phyloP scores from a whole-genome alignment of 2,113 vertebrate species.

The Gnathonemus echidnorhynchus region DNA sequence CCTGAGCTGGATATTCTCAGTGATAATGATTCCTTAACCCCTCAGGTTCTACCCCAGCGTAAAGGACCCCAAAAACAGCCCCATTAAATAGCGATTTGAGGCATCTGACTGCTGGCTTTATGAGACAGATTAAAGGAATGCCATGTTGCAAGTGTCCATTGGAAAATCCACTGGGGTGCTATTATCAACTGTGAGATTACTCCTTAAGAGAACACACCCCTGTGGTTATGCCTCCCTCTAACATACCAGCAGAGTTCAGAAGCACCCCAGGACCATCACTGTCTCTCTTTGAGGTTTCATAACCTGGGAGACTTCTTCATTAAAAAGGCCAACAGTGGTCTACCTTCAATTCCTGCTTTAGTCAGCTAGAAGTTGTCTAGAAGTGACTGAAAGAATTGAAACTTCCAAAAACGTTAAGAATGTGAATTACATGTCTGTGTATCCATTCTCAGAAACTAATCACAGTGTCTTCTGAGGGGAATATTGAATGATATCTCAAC shows the following conservation, averaged over 20 bases:
- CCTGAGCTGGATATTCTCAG: neutral
- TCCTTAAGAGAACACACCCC: neutral
- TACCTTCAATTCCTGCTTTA: neutral
- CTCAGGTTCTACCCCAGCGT: neutral
- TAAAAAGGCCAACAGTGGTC: neutral
- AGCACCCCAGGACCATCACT: neutral
- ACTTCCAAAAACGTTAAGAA: neutral
- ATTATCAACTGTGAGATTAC: neutral
- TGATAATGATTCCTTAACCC: neutral
- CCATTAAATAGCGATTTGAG: neutral
- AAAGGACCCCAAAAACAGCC: neutral
- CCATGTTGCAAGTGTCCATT: neutral
- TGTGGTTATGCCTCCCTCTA: neutral
- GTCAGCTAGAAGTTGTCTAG: neutral
- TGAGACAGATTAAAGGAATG: neutral
- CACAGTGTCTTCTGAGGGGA: neutral
- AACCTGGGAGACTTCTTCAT: neutral
- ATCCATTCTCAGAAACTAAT: neutral
- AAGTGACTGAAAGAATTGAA: neutral
- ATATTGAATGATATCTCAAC: neutral
- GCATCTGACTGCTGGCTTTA: neutral
- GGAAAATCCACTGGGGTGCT: neutral
- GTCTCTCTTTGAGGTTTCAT: neutral
- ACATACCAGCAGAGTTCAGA: neutral
- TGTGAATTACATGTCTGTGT: neutral